Evolutionary conservation across 2,797 vertebrate species (phyloP).

Genomic region (Streptopelia turtur): DNA sequence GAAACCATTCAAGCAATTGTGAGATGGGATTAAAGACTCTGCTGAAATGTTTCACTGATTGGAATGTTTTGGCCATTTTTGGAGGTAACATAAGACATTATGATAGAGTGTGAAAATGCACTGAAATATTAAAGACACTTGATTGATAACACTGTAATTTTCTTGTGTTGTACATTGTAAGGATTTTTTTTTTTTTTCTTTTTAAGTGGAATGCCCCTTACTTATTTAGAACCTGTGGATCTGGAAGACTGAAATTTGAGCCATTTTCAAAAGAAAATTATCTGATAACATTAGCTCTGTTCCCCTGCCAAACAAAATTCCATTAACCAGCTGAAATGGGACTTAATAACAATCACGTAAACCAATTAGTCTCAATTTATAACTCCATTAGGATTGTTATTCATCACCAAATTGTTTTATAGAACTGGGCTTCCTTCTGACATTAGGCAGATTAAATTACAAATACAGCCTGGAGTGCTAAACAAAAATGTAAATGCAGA

Average conservation of each 20-base stretch:
- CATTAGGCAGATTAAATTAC: conserved; percentile 73
- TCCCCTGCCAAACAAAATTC: conserved; percentile 78
- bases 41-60: conserved; percentile 60
- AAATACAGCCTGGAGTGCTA: conserved; percentile 65
- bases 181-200: background rate
- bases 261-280: conserved; percentile 74
- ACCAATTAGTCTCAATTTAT: conserved; percentile 82
- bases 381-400: conserved; percentile 76
- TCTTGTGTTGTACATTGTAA: background rate
- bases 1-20: conserved; percentile 73
- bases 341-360: conserved; percentile 79
- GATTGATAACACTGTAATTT: conserved; percentile 19
- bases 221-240: conserved; percentile 49
- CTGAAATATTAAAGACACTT: conserved; percentile 16
- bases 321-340: conserved; percentile 78
- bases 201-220: background rate
- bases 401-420: conserved; percentile 67
- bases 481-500: conserved; percentile 59
- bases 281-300: conserved; percentile 71
- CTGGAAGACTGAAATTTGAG: conserved; percentile 56
- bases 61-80: conserved; percentile 34
- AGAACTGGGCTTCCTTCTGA: conserved; percentile 61
- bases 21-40: conserved; percentile 61
- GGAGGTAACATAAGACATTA: background rate
- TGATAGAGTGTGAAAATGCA: conserved; percentile 17